These are phyloP conservation scores for Lophius piscatorius DNA, from an alignment of 2,113 vertebrate species.

Conservation along the genomic window DNA sequence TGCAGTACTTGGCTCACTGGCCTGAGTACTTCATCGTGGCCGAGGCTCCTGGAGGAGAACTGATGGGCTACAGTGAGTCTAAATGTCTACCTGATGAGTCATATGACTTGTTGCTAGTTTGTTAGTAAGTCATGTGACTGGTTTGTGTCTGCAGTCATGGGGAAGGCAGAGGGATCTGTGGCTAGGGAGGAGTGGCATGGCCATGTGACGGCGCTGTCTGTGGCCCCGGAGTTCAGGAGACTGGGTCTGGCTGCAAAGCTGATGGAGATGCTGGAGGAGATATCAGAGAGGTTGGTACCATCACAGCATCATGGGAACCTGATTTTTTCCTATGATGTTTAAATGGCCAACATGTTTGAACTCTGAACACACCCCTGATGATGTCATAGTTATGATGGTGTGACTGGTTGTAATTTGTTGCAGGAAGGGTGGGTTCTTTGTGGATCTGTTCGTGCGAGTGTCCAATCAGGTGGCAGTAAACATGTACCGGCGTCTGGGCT, in stretches of 20 bases:
- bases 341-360: too few species aligned
- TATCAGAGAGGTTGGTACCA: conserved; percentile 91
- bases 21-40: conserved; percentile 97
- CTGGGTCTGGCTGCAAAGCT: conserved; percentile 94
- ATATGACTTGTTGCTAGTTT: too few species aligned
- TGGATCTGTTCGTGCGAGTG: conserved; percentile 95
- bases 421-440: conserved; percentile 97
- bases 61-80: conserved; percentile 96
- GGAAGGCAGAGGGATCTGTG: conserved; percentile 96
- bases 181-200: conserved; percentile 96
- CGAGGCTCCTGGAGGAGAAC: conserved; percentile 93
- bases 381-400: too few species aligned
- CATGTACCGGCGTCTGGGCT: conserved; percentile 96
- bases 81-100: too few species aligned
- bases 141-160: conserved; percentile 86
- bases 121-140: too few species aligned
- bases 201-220: conserved; percentile 93
- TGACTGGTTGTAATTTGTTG: background rate
- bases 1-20: conserved; percentile 97
- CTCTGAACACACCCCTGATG: too few species aligned
- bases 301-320: too few species aligned
- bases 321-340: too few species aligned
- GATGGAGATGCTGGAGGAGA: conserved; percentile 97
- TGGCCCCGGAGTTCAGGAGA: conserved; percentile 92
- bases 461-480: conserved; percentile 98